Evolutionary conservation across 1,140 invertebrate species (phyloP).

Genomic region (Leptinotarsa undecemlineata): DNA sequence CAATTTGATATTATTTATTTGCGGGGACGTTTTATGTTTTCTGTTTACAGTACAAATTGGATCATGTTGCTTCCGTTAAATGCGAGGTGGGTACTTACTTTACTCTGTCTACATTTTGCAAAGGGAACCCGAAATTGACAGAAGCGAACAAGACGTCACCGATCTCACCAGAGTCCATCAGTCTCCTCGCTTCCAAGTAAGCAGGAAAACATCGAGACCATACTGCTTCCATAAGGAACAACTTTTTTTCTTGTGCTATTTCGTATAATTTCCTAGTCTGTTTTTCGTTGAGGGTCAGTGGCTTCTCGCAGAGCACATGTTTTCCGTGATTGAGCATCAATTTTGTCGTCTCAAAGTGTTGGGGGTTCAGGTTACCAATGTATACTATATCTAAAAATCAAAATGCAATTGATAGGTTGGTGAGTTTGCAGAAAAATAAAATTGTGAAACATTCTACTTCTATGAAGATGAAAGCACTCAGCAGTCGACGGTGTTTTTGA

Average conservation of each 20-base stretch:
- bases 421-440: too few relatives aligned
- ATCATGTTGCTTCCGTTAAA: too few relatives aligned
- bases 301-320: conserved; percentile 84
- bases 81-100: too few relatives aligned
- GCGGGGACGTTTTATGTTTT: too few relatives aligned
- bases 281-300: conserved; percentile 72
- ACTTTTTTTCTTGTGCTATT: conserved; percentile 64
- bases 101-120: too few relatives aligned
- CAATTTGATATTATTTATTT: too few relatives aligned
- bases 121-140: conserved; percentile 33
- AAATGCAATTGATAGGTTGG: too few relatives aligned
- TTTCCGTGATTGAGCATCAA: conserved; percentile 76
- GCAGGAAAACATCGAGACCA: conserved; percentile 83
- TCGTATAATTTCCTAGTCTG: conserved; percentile 66
- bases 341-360: conserved; percentile 69
- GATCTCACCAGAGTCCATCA: conserved; percentile 64
- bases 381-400: conserved; percentile 76
- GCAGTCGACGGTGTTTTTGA: too few relatives aligned
- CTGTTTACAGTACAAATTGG: too few relatives aligned
- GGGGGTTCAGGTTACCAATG: conserved; percentile 70
- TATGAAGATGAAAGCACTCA: too few relatives aligned
- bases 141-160: conserved; percentile 64
- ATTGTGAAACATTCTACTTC: too few relatives aligned
- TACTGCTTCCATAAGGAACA: conserved; percentile 84
- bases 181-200: conserved; percentile 67